phyloP scores from a whole-genome alignment of 2,113 vertebrate species.

The Mirounga angustirostris region DNA sequence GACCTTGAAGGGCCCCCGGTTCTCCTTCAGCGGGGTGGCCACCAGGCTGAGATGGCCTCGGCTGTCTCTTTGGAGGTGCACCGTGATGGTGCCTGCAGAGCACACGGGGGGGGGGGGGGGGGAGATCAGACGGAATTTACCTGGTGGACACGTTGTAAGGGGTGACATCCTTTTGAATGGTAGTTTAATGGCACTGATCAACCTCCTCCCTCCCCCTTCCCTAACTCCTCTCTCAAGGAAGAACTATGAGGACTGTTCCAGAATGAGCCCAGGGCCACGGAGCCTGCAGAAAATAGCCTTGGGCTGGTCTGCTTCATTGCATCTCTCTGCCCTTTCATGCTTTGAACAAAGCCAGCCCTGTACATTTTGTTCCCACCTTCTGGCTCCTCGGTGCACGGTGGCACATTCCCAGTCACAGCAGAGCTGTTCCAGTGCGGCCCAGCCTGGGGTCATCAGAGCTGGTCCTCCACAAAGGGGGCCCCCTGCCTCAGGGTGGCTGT shows the following conservation, averaged over 20 bases:
- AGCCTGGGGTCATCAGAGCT: rapidly evolving
- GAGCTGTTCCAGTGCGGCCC: not conserved
- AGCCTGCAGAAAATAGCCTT: not conserved
- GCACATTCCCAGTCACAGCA: not conserved
- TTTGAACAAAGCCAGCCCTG: not conserved
- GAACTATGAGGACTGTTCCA: not conserved
- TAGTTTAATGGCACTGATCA: not conserved
- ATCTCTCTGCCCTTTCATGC: not conserved
- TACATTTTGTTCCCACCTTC: not conserved
- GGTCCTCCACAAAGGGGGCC: not conserved
- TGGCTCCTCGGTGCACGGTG: rapidly evolving
- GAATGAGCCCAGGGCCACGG: rapidly evolving
- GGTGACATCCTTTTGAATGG: not conserved
- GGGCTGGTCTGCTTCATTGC: not conserved
- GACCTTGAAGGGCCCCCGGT: constrained; percentile 51
- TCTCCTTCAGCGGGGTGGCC: constrained; percentile 82
- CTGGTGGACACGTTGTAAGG: rapidly evolving
- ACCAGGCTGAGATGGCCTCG: constrained; percentile 85
- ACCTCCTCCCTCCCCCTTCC: not conserved
- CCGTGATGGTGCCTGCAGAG: constrained; percentile 83
- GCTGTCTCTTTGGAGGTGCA: constrained; percentile 87
- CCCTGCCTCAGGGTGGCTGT: not conserved
- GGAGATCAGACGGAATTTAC: not conserved
- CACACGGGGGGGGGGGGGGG: rapidly evolving
- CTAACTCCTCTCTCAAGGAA: not conserved